Percentiles rank a stretch among this genome's conserved stretches.
phyloP scores from a whole-genome alignment of 2,888 invertebrate genomes.

The Mylabris sibirica region DNA sequence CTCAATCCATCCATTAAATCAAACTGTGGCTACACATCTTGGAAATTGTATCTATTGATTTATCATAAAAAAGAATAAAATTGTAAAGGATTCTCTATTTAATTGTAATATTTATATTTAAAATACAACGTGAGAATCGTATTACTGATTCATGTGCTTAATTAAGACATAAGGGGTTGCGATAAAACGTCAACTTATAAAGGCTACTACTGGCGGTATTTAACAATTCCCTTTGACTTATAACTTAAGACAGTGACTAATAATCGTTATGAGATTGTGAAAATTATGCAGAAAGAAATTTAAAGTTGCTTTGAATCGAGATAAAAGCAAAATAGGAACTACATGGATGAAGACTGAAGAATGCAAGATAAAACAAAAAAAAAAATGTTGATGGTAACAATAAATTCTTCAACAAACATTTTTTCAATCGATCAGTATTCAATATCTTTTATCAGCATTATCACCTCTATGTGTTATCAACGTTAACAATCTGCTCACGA shows the following conservation, averaged over 20 bases:
- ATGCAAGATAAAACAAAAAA: constrained; percentile 26
- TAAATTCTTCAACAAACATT: not conserved
- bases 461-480: not conserved
- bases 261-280: constrained; percentile 49
- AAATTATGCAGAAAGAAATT: constrained; percentile 36
- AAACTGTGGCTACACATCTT: constrained; percentile 4
- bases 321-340: constrained; percentile 13
- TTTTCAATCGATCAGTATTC: not conserved
- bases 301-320: not conserved
- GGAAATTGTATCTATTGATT: not conserved
- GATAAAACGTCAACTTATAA: constrained; percentile 48
- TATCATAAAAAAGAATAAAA: not conserved
- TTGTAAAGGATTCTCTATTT: not conserved
- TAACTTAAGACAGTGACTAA: constrained; percentile 42
- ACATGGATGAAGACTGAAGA: constrained; percentile 15
- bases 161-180: constrained; percentile 56
- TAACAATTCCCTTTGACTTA: constrained; percentile 50
- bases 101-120: not conserved
- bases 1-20: constrained; percentile 21
- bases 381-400: not conserved
- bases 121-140: constrained; percentile 52
- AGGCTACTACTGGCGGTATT: constrained; percentile 43
- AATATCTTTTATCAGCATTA: not conserved
- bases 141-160: constrained; percentile 56
- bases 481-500: not conserved